Percentiles rank a stretch among this genome's conserved stretches.
Evolutionary conservation across 2,888 invertebrate species (phyloP).

Genomic region (Watsonalla binaria): DNA sequence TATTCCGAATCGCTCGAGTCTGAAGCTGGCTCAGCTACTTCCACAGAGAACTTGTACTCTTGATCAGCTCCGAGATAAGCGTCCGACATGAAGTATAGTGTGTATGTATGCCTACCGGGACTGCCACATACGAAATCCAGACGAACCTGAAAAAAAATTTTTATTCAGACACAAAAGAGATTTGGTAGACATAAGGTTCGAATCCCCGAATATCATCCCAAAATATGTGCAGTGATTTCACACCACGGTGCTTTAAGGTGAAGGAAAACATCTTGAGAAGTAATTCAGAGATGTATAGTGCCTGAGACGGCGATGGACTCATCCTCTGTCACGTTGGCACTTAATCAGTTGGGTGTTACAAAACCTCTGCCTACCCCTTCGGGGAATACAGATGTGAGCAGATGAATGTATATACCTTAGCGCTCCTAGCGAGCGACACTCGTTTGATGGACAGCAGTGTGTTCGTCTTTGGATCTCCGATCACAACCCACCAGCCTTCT

Average conservation of each 20-base stretch:
- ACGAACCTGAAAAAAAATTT: conserved; percentile 66
- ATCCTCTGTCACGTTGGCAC: no score
- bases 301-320: no score
- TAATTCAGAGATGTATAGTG: no score
- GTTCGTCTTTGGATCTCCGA: conserved; percentile 97
- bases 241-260: no score
- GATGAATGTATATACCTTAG: conserved; percentile 79
- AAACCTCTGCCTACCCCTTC: no score
- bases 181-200: no score
- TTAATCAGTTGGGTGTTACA: no score
- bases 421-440: conserved; percentile 94
- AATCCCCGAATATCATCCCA: no score
- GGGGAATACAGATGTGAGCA: no score
- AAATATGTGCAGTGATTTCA: no score
- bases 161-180: no score
- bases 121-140: conserved; percentile 96
- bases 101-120: conserved; percentile 93
- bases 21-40: conserved; percentile 80
- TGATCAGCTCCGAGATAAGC: conserved; percentile 99
- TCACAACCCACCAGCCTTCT: conserved; percentile 99
- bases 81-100: conserved; percentile 99
- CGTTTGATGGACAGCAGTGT: conserved; percentile 98
- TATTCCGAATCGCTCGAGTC: conserved; percentile 47
- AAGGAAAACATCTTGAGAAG: no score
- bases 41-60: conserved; percentile 95